phyloP scores from a whole-genome alignment of 2,888 invertebrate species.

The Eustalomyia histrio region DNA sequence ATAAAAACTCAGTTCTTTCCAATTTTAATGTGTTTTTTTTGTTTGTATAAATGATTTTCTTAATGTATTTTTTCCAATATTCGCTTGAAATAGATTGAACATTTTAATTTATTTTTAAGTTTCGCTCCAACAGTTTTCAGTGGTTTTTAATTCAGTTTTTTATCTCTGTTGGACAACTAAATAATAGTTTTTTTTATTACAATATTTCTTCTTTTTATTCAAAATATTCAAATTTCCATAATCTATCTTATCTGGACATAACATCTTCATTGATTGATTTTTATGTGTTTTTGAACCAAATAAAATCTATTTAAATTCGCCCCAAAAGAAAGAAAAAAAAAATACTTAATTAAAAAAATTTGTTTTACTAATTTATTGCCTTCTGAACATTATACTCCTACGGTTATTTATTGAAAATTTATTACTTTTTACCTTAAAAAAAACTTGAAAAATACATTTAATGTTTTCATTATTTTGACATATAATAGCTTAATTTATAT shows the following conservation, averaged over 20 bases:
- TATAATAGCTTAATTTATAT: conserved; percentile 25
- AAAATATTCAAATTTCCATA: not conserved
- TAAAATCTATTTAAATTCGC: not conserved
- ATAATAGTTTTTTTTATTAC: too few species aligned
- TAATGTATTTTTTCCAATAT: too few species aligned
- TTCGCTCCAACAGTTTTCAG: too few species aligned
- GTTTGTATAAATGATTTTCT: too few species aligned
- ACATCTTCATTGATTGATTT: conserved; percentile 21
- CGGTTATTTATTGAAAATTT: conserved; percentile 35
- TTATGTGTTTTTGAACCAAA: not conserved
- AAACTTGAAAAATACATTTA: not conserved
- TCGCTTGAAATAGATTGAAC: too few species aligned
- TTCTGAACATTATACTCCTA: conserved; percentile 45
- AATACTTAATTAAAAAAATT: conserved; percentile 29
- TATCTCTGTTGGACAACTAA: too few species aligned
- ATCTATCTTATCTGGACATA: not conserved
- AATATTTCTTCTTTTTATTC: not conserved
- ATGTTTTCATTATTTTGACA: conserved; percentile 11
- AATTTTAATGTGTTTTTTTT: too few species aligned
- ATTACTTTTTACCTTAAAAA: conserved; percentile 31
- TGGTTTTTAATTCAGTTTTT: too few species aligned
- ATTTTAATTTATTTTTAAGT: too few species aligned
- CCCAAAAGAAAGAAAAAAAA: conserved; percentile 2
- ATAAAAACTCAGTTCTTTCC: too few species aligned
- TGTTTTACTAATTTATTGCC: conserved; percentile 51